Conservation (phyloP, 2,113 vertebrate genomes). For the Falcunculus frontatus region DNA sequence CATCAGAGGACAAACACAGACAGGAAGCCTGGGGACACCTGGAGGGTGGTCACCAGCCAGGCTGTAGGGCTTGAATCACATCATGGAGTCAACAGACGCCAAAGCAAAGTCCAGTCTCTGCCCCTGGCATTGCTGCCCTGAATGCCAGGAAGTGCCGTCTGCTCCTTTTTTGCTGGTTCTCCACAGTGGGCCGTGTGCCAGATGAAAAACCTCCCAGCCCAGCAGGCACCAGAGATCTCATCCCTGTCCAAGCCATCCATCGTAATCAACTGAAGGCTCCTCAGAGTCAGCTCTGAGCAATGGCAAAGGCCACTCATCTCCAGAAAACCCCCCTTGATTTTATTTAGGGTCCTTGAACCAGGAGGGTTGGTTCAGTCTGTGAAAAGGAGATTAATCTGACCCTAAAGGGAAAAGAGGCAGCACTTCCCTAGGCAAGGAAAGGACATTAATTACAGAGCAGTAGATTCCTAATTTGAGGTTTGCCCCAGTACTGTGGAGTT, state of each 20-base stretch:
- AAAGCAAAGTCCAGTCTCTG: background rate
- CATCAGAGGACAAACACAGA: background rate
- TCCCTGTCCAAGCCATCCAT: background rate
- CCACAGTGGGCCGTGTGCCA: background rate
- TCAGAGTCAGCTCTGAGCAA: background rate
- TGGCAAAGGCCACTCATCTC: background rate
- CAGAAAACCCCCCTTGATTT: background rate
- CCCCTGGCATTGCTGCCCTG: constrained; percentile 4
- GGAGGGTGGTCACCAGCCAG: background rate
- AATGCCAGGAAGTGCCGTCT: background rate
- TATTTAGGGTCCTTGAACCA: background rate
- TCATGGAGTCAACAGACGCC: background rate
- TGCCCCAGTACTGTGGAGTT: background rate
- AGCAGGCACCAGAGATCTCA: background rate
- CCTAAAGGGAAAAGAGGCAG: background rate
- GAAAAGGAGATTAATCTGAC: background rate
- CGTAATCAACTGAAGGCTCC: background rate
- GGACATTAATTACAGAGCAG: background rate
- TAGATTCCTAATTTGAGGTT: background rate
- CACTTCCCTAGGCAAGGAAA: background rate
- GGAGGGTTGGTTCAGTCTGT: background rate
- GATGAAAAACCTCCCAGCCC: background rate
- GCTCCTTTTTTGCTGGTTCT: background rate
- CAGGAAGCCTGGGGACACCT: background rate
- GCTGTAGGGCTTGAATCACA: constrained; percentile 9